Evolutionary conservation across 2,113 vertebrate species (phyloP).

Genomic region (Phaethornis superciliosus): DNA sequence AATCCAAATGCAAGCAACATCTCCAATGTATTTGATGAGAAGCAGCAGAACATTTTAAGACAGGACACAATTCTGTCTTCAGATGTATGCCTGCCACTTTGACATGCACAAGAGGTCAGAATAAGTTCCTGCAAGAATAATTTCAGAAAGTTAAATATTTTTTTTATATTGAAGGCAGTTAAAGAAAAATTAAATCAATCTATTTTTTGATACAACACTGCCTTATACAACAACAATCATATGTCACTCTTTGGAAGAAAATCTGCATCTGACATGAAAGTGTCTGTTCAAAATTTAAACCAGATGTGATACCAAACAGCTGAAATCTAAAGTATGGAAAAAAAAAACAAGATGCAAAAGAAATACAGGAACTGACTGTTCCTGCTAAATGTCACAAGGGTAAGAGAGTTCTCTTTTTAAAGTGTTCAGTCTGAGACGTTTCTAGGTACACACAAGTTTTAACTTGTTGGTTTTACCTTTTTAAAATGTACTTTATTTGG

Average conservation of each 20-base stretch:
- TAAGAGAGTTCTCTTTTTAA: conserved; percentile 42
- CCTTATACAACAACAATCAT: conserved; percentile 20
- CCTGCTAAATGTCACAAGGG: conserved; percentile 22
- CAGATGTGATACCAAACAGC: conserved; percentile 72
- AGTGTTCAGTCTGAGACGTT: conserved; percentile 34
- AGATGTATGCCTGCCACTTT: not conserved
- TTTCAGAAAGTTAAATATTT: not conserved
- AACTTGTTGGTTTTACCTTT: not conserved
- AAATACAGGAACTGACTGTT: conserved; percentile 56
- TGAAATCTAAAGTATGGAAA: conserved; percentile 68
- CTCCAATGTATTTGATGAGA: not conserved
- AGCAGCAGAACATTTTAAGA: not conserved
- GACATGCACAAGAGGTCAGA: not conserved
- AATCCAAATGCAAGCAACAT: not conserved
- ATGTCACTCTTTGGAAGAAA: conserved; percentile 37
- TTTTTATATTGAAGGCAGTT: not conserved
- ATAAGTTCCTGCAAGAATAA: not conserved
- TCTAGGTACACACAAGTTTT: not conserved
- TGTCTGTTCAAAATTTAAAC: conserved; percentile 50
- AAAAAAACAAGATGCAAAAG: conserved; percentile 54
- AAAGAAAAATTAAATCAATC: not conserved
- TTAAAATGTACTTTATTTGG: not conserved
- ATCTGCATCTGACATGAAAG: conserved; percentile 27
- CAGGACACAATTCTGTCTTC: not conserved
- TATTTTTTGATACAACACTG: conserved; percentile 20